Evolutionary conservation across 2,888 invertebrate species (phyloP).

Genomic region (Folsomia candida): DNA sequence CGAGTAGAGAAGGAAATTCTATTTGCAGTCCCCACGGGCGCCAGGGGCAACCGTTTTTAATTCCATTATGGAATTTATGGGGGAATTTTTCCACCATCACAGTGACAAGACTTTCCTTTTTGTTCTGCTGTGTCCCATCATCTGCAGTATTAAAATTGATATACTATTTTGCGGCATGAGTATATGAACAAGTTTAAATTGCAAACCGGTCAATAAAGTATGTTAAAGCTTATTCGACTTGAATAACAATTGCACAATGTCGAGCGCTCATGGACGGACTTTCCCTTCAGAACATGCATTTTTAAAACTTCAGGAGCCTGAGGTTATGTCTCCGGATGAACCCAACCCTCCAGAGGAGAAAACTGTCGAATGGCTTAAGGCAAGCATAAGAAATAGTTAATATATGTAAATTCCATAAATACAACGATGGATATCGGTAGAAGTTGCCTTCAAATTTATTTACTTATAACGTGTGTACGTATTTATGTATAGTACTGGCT

Average conservation of each 20-base stretch:
- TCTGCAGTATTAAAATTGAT: no score
- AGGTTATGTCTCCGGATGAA: conserved; percentile 25
- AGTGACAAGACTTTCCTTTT: not conserved
- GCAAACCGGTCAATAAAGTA: not conserved
- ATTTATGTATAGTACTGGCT: conserved; percentile 25
- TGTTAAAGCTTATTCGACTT: not conserved
- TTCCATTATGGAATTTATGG: not conserved
- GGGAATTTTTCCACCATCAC: not conserved
- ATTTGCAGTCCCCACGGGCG: not conserved
- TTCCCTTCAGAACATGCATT: conserved; percentile 31
- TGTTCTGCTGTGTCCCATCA: not conserved
- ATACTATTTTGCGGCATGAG: no score
- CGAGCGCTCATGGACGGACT: conserved; percentile 26
- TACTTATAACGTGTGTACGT: no score
- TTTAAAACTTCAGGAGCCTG: conserved; percentile 23
- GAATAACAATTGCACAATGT: conserved; percentile 16
- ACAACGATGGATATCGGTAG: not conserved
- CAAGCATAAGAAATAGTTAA: not conserved
- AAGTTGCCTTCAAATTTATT: not conserved
- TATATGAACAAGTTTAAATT: no score
- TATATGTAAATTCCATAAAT: not conserved
- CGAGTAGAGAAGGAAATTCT: not conserved
- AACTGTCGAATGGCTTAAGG: conserved; percentile 29
- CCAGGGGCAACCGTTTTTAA: not conserved
- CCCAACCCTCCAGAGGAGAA: conserved; percentile 32